Conservation (phyloP, 2,113 vertebrate species). For the Camarhynchus parvulus region DNA sequence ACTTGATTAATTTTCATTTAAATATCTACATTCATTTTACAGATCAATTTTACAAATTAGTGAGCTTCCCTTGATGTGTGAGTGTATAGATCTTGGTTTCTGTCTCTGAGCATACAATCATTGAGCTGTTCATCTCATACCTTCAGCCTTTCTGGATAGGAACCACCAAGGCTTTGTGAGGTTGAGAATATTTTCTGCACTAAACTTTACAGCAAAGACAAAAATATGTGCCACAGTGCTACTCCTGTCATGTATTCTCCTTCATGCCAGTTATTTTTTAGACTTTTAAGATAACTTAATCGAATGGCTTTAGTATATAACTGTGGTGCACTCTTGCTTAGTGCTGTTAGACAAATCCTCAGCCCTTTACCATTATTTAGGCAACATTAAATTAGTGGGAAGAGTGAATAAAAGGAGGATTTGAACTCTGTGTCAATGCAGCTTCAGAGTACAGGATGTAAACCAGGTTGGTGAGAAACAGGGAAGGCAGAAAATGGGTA, state of each 20-base stretch:
- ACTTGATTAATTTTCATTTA: not conserved
- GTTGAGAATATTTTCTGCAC: not conserved
- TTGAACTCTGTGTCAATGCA: not conserved
- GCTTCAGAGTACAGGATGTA: not conserved
- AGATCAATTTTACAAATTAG: not conserved
- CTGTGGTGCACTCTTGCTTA: not conserved
- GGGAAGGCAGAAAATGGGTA: not conserved
- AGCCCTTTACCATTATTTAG: not conserved
- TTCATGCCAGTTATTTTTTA: not conserved
- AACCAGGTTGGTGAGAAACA: not conserved
- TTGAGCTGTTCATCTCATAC: not conserved
- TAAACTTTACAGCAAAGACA: not conserved
- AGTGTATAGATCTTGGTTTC: not conserved
- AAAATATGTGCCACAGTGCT: not conserved
- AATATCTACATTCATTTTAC: not conserved
- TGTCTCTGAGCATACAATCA: not conserved
- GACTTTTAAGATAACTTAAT: not conserved
- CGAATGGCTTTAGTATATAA: not conserved
- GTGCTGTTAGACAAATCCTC: not conserved
- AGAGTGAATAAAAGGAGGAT: not conserved
- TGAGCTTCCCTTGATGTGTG: not conserved
- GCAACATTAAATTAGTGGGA: not conserved
- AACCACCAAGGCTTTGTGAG: not conserved
- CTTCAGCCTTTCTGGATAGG: not conserved
- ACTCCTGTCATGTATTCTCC: not conserved